Conservation (phyloP, 92 coral and sea anemone genomes). For the Paramuricea clavata region DNA sequence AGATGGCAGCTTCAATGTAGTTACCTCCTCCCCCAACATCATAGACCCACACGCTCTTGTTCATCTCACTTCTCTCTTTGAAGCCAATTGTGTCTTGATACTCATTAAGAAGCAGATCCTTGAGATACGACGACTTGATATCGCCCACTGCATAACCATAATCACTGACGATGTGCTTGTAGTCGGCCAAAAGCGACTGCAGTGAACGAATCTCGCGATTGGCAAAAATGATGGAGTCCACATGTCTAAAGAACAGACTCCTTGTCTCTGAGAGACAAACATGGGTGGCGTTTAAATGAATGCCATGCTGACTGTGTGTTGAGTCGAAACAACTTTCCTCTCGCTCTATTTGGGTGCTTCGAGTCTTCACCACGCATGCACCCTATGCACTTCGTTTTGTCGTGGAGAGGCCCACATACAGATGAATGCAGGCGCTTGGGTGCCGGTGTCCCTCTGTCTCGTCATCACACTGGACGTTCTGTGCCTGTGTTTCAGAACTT, state of each 20-base stretch:
- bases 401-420: constrained; percentile 40
- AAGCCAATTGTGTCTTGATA: constrained; percentile 34
- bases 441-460: constrained; percentile 18
- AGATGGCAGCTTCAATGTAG: constrained; percentile 37
- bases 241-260: too few relatives aligned
- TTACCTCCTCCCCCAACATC: constrained; percentile 36
- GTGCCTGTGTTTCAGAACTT: constrained; percentile 23
- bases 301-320: constrained; percentile 48
- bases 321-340: constrained; percentile 29
- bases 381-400: constrained; percentile 43
- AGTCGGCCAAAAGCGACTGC: constrained; percentile 36
- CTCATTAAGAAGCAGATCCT: constrained; percentile 32
- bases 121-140: constrained; percentile 37
- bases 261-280: constrained; percentile 49
- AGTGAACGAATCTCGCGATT: constrained; percentile 32
- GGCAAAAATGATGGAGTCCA: constrained; percentile 24
- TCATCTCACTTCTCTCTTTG: constrained; percentile 43
- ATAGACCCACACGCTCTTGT: constrained; percentile 44
- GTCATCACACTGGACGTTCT: constrained; percentile 23
- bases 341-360: constrained; percentile 35
- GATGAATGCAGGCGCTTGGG: constrained; percentile 52
- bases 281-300: constrained; percentile 42
- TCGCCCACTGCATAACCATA: constrained; percentile 39
- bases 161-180: constrained; percentile 42
- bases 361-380: constrained; percentile 48